phyloP scores from a whole-genome alignment of 1,140 invertebrate genomes.

The Triops cancriformis region DNA sequence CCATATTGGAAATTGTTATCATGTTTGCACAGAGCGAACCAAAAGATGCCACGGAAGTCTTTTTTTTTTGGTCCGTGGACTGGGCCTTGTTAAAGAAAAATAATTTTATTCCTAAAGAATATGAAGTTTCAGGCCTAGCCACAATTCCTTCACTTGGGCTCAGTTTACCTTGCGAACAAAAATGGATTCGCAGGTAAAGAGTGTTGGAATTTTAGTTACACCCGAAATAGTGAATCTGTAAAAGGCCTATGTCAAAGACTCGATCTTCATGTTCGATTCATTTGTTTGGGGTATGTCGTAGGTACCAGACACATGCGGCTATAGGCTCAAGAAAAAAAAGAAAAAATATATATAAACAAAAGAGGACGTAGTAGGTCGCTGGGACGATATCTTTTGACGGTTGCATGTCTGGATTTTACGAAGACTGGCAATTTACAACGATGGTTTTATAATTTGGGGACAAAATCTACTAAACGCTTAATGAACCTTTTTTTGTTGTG shows the following conservation, averaged over 20 bases:
- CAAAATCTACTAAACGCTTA: background rate
- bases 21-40: background rate
- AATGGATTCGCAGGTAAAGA: background rate
- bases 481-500: background rate
- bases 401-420: background rate
- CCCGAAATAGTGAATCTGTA: background rate
- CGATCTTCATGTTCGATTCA: background rate
- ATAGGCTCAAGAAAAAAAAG: background rate
- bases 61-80: background rate
- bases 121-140: background rate
- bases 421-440: background rate
- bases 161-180: background rate
- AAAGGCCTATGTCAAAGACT: background rate
- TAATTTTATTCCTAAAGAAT: background rate
- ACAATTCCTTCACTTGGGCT: slow-evolving; percentile 8
- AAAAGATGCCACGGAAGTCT: background rate
- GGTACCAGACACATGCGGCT: background rate
- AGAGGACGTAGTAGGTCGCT: background rate
- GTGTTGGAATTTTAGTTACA: background rate
- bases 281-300: background rate
- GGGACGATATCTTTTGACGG: background rate
- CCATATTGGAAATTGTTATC: slow-evolving; percentile 4
- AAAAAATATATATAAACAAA: background rate
- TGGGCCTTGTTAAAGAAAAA: slow-evolving; percentile 2
- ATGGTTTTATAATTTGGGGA: slow-evolving; percentile 7